A percentile compares a stretch with the other conserved stretches of the same genome.
These are phyloP conservation scores for Lasioglossum leucozonium DNA, from an alignment of 2,888 invertebrate species.

Conservation along the genomic window DNA sequence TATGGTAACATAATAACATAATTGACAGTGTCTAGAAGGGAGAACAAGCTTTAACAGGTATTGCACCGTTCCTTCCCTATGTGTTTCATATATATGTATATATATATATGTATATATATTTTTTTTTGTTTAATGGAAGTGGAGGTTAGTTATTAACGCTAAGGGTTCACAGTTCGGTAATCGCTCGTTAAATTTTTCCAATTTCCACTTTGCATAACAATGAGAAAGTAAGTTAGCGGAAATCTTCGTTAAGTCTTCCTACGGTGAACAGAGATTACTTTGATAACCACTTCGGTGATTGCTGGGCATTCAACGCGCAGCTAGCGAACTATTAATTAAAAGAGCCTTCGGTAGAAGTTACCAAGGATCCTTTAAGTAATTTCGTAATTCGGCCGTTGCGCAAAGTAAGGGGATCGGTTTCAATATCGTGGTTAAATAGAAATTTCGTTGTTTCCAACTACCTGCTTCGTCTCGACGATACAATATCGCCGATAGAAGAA, in stretches of 20 bases:
- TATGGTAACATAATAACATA: not conserved
- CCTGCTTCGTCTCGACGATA: not conserved
- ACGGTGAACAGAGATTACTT: conserved; percentile 57
- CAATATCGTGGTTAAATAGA: conserved; percentile 55
- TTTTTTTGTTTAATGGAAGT: not conserved
- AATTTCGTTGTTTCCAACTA: conserved; percentile 54
- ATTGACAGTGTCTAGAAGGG: not conserved
- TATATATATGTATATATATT: no score
- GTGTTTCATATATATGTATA: not conserved
- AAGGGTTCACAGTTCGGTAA: conserved; percentile 24
- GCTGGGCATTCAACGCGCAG: conserved; percentile 57
- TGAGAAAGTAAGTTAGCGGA: conserved; percentile 23
- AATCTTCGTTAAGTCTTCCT: conserved; percentile 37
- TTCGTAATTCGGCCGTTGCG: conserved; percentile 56
- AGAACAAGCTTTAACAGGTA: not conserved
- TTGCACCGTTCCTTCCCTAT: not conserved
- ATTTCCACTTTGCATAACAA: conserved; percentile 30
- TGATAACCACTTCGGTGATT: conserved; percentile 62
- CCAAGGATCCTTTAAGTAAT: conserved; percentile 61
- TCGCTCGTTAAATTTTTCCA: conserved; percentile 20
- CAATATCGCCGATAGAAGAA: conserved; percentile 30
- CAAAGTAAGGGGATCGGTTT: conserved; percentile 44
- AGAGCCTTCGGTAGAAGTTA: conserved; percentile 53
- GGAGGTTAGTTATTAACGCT: not conserved
- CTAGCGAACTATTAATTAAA: conserved; percentile 61